Conservation (phyloP, 2,888 invertebrate species). For the Coremacera marginata region DNA sequence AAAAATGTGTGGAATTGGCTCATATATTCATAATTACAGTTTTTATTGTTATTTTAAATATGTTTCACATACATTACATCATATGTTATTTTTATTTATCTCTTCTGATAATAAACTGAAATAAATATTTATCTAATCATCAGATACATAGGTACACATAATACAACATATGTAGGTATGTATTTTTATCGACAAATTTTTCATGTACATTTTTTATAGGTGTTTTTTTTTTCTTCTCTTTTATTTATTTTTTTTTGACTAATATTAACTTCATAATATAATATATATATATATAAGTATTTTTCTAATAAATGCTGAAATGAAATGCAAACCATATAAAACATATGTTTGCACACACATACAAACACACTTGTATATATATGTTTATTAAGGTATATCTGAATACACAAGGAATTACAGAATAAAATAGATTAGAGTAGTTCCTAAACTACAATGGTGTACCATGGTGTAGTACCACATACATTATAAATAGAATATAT, state of each 20-base stretch:
- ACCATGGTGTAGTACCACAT: too few relatives aligned
- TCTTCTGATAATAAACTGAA: constrained; percentile 23
- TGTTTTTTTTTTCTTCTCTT: background rate
- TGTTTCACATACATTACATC: constrained; percentile 26
- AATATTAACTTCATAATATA: constrained; percentile 12
- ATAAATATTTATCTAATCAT: constrained; percentile 24
- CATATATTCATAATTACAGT: constrained; percentile 26
- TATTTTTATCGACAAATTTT: constrained; percentile 25
- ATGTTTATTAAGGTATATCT: background rate
- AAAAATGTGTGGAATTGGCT: background rate
- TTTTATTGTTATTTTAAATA: constrained; percentile 30
- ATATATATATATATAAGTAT: constrained; percentile 4
- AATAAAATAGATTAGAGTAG: background rate
- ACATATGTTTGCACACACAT: background rate
- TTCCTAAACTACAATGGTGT: too few relatives aligned
- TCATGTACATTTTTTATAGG: constrained; percentile 8
- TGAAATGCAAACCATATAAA: constrained; percentile 11
- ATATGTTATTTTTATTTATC: background rate
- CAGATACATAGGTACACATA: constrained; percentile 19
- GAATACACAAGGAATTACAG: background rate
- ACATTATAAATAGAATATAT: too few relatives aligned
- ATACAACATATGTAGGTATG: background rate
- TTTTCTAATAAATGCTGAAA: constrained; percentile 15
- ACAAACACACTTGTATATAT: background rate
- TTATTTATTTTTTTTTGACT: background rate